Evolutionary conservation across 2,888 invertebrate genomes (phyloP), one percentile per base, ranked within the genome.

Genomic region (Cartodere bifasciata): DNA sequence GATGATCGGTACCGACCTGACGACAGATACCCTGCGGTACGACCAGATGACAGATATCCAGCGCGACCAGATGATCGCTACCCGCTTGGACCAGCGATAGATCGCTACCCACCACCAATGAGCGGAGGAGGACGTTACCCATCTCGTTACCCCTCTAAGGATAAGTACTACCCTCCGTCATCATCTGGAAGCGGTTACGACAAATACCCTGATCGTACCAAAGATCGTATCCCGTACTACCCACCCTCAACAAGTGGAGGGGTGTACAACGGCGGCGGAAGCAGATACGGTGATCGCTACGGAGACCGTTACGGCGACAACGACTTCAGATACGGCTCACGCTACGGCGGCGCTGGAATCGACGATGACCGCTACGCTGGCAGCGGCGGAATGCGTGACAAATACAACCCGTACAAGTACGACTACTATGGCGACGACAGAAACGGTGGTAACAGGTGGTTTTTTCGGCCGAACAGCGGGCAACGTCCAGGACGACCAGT

Each of bases 61-160:
- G 16, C 11, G 5, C 12, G 29, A 5, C 22, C 38, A 10, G 34
- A 41, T 22, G 36, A 35, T 24, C 32, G 45, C 17, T 43, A 40
- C 24, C 42, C 41, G 11, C 42, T 38, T 4, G 32, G 36, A 23
- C 34, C 30, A 32, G 34, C 16, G 40, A 63, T 41, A 64, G 67
- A 47, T 68, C 66, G 40, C 31, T 59, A 56, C 41, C 55, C 57
- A 29, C 48, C 50, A 25, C 40, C 40, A 11, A 56, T 49, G 39
- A 56, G 48, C 41, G 50, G 51, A 2, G 58, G 57, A 31, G 49
- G 52, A 31, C 28, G 35, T 28, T 40, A 40, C 23, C 31, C 38
- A 24, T 41, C 40, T 35, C 41, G 32, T 29, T 34, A 34, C 13
- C 28, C 32, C 20, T 27, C 38, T 16, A 46, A 46, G 16, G 41